Base-by-base conservation (phyloP, 2,888 invertebrate genomes). In the Tenthredo livida region DNA sequence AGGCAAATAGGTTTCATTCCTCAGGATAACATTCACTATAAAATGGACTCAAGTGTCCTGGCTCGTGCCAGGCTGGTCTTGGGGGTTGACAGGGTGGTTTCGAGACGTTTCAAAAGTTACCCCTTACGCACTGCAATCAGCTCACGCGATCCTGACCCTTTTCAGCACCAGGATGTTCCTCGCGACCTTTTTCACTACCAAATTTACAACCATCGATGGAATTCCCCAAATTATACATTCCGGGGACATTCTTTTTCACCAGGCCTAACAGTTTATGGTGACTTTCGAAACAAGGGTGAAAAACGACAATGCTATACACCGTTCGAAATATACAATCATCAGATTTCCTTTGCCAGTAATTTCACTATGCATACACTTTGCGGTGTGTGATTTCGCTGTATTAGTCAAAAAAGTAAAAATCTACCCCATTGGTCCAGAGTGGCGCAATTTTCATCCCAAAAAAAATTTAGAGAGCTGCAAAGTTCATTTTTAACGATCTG, bases 21-120 rank as follows among this genome's bases (percentile, higher is more conserved):
- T 70, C 47, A 47, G 33, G 58, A 80, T 47, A 47, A 83, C n/a
- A 12, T 61, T n/a, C 70, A 9, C 47, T 83, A 33, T 67, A 83
- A 67, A 50, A 83, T 7, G 43, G 83, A 83, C 43, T 67, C n/a
- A n/a, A 25, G 67, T 83, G 15, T 70, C 47, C 47, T 50, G 43
- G 6, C 67, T 83, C 83, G 83, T 83, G 83, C 83, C 83, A 83
- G 83, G 25, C 83, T 47, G 33, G 29, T 67, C 67, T 29, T 29
- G 83, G 70, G 80, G 67, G 83, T 5, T 83, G 37, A 10, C 33
- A n/a, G 33, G 67, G 47, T 43, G 70, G 33, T 7, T 67, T 65
- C 50, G 47, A 70, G 70, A 70, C 70, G 70, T 83, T 67, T 70
- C 83, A 50, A 83, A 83, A 83, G 61, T 83, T 40, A 37, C 67